phyloP scores from a whole-genome alignment of 2,113 vertebrate genomes.

The Felis catus region DNA sequence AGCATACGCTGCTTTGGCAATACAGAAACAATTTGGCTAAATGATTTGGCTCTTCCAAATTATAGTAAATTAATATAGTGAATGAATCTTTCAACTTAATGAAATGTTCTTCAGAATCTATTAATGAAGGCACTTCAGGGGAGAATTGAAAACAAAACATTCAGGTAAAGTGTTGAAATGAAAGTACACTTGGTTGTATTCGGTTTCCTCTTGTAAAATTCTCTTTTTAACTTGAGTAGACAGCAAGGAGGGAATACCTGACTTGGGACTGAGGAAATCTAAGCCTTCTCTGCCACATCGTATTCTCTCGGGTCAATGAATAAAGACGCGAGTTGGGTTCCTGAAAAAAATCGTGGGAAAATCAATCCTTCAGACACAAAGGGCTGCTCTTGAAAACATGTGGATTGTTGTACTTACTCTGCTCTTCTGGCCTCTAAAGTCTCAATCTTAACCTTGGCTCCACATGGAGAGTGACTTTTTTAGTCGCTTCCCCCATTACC shows the following conservation, averaged over 20 bases:
- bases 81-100: constrained; percentile 17
- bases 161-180: neutral
- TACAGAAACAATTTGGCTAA: neutral
- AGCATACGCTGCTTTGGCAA: neutral
- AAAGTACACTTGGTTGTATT: neutral
- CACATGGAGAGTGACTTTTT: neutral
- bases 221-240: neutral
- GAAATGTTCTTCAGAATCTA: constrained; percentile 25
- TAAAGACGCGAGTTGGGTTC: neutral
- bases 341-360: constrained; percentile 14
- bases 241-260: neutral
- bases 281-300: neutral
- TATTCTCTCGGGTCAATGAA: neutral
- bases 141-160: constrained; percentile 10
- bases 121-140: neutral
- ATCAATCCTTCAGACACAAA: neutral
- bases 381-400: neutral
- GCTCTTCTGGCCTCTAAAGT: neutral
- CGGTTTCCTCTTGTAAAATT: neutral
- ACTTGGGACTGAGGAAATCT: neutral
- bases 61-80: neutral
- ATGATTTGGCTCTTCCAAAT: constrained; percentile 33
- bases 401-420: neutral
- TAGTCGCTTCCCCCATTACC: neutral
- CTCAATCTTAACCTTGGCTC: neutral